Conservation (phyloP, 2,113 vertebrate species). For the Corythornis madagascariensis region DNA sequence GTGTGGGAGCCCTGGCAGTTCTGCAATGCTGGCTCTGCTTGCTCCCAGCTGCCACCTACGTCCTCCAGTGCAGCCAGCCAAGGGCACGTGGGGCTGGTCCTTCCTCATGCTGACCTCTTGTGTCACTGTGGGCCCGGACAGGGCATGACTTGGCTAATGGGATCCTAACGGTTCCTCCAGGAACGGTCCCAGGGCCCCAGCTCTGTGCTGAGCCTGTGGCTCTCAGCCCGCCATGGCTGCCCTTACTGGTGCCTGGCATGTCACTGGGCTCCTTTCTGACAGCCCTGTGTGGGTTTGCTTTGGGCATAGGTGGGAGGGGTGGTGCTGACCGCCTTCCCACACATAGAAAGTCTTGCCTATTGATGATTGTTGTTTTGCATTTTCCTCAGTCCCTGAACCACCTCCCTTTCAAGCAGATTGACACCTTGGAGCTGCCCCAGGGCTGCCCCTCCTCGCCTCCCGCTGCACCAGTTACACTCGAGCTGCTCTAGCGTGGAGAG, state of each 20-base stretch:
- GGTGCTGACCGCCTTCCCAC: not conserved
- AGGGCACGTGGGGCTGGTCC: not conserved
- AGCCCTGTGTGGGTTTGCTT: not conserved
- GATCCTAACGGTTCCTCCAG: conserved; percentile 31
- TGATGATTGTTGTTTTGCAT: fast-evolving
- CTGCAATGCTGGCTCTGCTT: not conserved
- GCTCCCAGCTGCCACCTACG: not conserved
- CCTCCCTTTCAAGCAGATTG: not conserved
- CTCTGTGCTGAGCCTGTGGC: not conserved
- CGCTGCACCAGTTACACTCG: not conserved
- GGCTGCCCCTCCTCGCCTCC: fast-evolving
- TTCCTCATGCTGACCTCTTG: conserved; percentile 45
- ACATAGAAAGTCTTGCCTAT: not conserved
- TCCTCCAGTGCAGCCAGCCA: not conserved
- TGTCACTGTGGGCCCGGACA: not conserved
- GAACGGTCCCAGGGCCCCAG: not conserved
- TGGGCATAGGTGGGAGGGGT: not conserved
- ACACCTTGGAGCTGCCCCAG: not conserved
- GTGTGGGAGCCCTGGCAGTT: not conserved
- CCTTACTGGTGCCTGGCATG: fast-evolving
- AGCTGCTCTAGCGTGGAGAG: not conserved
- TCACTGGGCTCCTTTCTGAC: fast-evolving
- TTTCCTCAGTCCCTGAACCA: not conserved
- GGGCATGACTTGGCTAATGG: not conserved
- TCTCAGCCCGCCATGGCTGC: not conserved